Evolutionary conservation across 2,797 vertebrate genomes (phyloP), one percentile per base, ranked within the genome.

Genomic region (Jordanella pulchra): DNA sequence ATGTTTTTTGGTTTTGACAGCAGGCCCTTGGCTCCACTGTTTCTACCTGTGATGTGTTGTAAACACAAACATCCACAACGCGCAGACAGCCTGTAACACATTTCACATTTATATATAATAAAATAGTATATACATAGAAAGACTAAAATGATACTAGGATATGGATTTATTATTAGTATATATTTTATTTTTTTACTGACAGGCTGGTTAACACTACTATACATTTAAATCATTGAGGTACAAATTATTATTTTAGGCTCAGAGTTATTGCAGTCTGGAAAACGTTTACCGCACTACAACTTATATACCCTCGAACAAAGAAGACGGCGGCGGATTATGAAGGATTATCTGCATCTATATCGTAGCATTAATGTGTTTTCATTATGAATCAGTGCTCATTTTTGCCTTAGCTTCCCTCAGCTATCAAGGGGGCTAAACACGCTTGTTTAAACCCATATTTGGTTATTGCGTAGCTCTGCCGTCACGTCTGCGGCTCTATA

Each of bases 371-470:
- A 10, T 72, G 32, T 68, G 42, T 23, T 2, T 32, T 69, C 10
- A 21, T 18, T 32, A 56, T 51, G 21, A 21, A 67, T 44, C 58
- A 27, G 4, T 27, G 47, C 30, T 54, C 1, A 12, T 27, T 58
- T 65, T 69, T 25, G 30, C 45, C 27, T 67, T 56, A 64, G 45
- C 30, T 54, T 77, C 28, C 27, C 69, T 47, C 69, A 23, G 60
- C 32, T 48, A 68, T 54, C 53, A 69, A 39, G 68, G 63, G 61
- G 65, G 53, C 51, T 30, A 75, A 50, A 51, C 35, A 73, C 69
- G 45, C 68, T n/a, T 3, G 28, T 75, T 86, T 53, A 82, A 51
- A 75, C 30, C 88, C 90, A 86, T 93, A 89, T 91, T 90, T 86
- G 91, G 91, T 82, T 82, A 75, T 64, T 45, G 7, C 21, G 4